Conservation (phyloP, 2,797 vertebrate genomes). For the Hephaestus fuliginosus region DNA sequence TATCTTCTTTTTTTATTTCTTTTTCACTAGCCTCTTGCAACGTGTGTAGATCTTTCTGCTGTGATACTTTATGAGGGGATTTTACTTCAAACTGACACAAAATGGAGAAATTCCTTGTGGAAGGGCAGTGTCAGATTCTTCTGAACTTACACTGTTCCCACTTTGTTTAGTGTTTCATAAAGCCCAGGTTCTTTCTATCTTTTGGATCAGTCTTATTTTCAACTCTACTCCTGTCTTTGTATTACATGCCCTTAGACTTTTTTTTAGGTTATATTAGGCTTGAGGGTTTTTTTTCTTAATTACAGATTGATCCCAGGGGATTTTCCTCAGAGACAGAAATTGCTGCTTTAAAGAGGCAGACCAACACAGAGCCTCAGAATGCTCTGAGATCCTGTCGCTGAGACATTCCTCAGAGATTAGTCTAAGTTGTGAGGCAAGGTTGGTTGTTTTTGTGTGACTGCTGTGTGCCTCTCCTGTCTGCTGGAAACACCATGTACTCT, state of each 20-base stretch:
- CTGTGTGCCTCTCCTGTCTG: constrained; percentile 66
- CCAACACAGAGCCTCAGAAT: constrained; percentile 47
- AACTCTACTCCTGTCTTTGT: constrained; percentile 16
- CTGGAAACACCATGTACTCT: constrained; percentile 76
- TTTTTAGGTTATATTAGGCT: constrained; percentile 43
- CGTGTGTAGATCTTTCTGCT: constrained; percentile 8
- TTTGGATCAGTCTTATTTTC: constrained; percentile 41
- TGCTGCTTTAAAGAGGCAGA: constrained; percentile 51
- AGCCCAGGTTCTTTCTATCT: constrained; percentile 10
- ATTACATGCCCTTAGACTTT: constrained; percentile 37
- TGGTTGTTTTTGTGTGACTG: constrained; percentile 73
- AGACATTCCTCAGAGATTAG: constrained; percentile 79
- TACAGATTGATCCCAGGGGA: constrained; percentile 67
- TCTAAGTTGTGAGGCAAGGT: constrained; percentile 58
- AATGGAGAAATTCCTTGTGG: constrained; percentile 44
- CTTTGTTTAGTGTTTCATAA: constrained; percentile 34
- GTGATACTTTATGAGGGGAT: constrained; percentile 11
- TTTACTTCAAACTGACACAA: constrained; percentile 45
- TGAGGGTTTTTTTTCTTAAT: constrained; percentile 51
- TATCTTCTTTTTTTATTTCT: background rate
- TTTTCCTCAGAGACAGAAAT: constrained; percentile 54
- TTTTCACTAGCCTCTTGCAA: background rate
- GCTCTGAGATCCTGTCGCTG: constrained; percentile 70
- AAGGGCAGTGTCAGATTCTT: constrained; percentile 38
- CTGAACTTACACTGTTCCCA: constrained; percentile 28